A percentile compares a stretch with the other conserved stretches of the same genome.
phyloP scores from a whole-genome alignment of 2,113 vertebrate species.

The Triplophysa rosa region DNA sequence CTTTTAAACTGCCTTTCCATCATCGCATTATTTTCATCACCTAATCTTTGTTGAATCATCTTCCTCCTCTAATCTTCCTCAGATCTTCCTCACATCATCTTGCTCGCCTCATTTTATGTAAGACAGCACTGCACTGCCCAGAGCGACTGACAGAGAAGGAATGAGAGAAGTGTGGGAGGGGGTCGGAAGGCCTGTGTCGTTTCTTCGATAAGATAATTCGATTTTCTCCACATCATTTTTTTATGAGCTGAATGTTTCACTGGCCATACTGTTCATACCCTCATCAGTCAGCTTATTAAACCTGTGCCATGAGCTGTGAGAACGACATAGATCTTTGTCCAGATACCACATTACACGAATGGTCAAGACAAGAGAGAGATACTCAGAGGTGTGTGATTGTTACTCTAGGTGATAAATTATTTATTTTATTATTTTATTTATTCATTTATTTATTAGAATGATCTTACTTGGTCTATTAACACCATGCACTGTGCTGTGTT shows the following conservation, averaged over 20 bases:
- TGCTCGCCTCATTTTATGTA: slow-evolving; percentile 56
- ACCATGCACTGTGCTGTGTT: too few relatives aligned
- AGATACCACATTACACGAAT: slow-evolving; percentile 67
- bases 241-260: slow-evolving; percentile 55
- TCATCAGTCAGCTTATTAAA: slow-evolving; percentile 62
- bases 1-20: slow-evolving; percentile 49
- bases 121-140: slow-evolving; percentile 57
- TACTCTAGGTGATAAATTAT: neutral
- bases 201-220: slow-evolving; percentile 14
- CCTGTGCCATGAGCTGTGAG: slow-evolving; percentile 54
- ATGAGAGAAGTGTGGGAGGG: slow-evolving; percentile 5
- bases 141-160: neutral
- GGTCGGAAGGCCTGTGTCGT: neutral
- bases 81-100: too few relatives aligned
- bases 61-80: too few relatives aligned
- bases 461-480: too few relatives aligned
- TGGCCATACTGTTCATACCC: slow-evolving; percentile 51
- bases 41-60: neutral
- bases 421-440: too few relatives aligned
- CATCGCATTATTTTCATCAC: neutral
- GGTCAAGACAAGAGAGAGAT: slow-evolving; percentile 54
- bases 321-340: slow-evolving; percentile 46
- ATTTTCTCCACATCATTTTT: slow-evolving; percentile 46
- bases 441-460: too few relatives aligned
- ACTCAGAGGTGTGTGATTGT: neutral